Conservation (phyloP, 1,140 invertebrate genomes). For the Bombus turneri region DNA sequence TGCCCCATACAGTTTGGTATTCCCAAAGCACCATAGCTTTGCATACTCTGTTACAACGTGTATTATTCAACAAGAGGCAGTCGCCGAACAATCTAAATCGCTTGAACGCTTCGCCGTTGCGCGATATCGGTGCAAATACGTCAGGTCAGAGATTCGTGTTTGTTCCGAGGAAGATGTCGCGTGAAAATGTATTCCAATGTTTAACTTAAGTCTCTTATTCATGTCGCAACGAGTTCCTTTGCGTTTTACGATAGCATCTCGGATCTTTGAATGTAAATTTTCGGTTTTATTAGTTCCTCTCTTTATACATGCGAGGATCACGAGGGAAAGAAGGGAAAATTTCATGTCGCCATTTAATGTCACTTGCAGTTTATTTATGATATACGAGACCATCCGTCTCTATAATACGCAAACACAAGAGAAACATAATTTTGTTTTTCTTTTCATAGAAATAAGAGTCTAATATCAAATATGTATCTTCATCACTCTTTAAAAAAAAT, state of each 20-base stretch:
- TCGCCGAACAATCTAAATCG: conserved; percentile 35
- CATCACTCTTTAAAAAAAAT: too few species aligned
- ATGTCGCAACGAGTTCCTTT: background rate
- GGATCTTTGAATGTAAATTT: conserved; percentile 2
- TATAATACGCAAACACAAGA: background rate
- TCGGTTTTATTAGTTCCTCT: background rate
- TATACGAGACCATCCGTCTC: background rate
- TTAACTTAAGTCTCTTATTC: background rate
- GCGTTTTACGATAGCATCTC: background rate
- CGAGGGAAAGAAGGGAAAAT: background rate
- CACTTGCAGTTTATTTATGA: background rate
- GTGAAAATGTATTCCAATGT: background rate
- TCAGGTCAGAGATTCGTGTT: background rate
- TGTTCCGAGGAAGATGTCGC: background rate
- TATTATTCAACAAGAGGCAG: conserved; percentile 21
- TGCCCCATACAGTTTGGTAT: conserved; percentile 9
- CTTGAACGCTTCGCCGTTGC: background rate
- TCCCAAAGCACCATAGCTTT: background rate
- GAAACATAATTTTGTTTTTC: background rate
- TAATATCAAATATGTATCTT: background rate
- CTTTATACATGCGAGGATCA: background rate
- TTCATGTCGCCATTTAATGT: background rate
- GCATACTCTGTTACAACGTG: background rate
- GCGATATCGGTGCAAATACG: background rate
- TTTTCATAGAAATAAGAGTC: background rate